Conservation (phyloP, 2,797 vertebrate genomes). For the Eulemur albifrons region DNA sequence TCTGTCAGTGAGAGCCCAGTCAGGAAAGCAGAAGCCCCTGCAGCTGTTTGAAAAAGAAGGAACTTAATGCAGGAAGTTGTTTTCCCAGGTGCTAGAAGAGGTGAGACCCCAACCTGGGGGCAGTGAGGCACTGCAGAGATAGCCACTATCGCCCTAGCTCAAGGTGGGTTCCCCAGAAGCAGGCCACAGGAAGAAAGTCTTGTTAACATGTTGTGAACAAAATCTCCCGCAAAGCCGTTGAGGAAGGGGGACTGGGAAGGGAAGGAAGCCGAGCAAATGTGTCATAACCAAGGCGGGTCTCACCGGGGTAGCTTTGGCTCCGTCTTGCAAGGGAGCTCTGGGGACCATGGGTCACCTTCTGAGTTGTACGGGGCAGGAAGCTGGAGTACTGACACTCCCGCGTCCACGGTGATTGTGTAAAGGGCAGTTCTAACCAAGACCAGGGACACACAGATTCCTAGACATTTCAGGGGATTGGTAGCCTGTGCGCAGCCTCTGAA, state of each 20-base stretch:
- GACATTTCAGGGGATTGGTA: not conserved
- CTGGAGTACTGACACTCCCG: fast-evolving
- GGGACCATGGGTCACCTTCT: not conserved
- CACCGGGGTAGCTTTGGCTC: not conserved
- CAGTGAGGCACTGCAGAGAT: not conserved
- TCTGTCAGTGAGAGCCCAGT: not conserved
- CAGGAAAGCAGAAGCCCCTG: not conserved
- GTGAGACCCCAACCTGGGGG: not conserved
- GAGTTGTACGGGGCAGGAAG: too few species aligned
- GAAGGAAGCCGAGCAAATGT: not conserved
- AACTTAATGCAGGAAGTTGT: not conserved
- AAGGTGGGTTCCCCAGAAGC: not conserved
- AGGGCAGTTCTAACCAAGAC: not conserved
- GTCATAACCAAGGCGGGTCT: too few species aligned
- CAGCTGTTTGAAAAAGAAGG: not conserved
- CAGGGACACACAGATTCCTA: not conserved
- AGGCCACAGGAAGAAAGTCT: not conserved
- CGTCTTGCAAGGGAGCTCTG: not conserved
- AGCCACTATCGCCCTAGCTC: not conserved
- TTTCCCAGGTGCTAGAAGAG: not conserved
- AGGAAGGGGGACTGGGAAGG: not conserved
- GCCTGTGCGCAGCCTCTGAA: not conserved
- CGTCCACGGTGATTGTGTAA: not conserved
- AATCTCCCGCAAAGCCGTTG: not conserved
- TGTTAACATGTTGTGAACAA: not conserved